Conservation (phyloP, 35 echinoderm and acorn worm genomes). For the Apostichopus japonicus region DNA sequence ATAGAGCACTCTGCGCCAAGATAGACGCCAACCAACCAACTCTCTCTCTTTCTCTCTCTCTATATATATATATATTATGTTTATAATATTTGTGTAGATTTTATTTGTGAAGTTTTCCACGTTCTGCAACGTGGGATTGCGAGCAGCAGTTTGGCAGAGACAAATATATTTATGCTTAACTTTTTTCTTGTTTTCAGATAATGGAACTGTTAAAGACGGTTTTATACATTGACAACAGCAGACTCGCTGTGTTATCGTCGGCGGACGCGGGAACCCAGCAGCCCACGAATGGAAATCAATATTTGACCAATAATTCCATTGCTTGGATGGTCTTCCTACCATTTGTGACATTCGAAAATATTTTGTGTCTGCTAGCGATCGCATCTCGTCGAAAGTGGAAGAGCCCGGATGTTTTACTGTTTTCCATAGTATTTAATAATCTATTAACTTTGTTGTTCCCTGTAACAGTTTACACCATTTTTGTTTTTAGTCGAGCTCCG, state of each 20-base stretch:
- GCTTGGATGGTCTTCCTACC: slow-evolving; percentile 73
- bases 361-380: slow-evolving; percentile 70
- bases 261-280: background rate
- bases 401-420: slow-evolving; percentile 83
- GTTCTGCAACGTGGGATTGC: too few relatives aligned
- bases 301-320: slow-evolving; percentile 60
- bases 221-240: background rate
- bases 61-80: too few relatives aligned
- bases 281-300: background rate
- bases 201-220: background rate
- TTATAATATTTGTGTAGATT: too few relatives aligned
- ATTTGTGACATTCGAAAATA: slow-evolving; percentile 72
- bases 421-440: slow-evolving; percentile 80
- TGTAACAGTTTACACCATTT: slow-evolving; percentile 66
- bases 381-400: slow-evolving; percentile 83
- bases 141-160: too few relatives aligned
- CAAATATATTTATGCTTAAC: too few relatives aligned
- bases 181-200: background rate
- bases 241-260: background rate
- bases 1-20: too few relatives aligned
- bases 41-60: too few relatives aligned
- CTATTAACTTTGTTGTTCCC: slow-evolving; percentile 74
- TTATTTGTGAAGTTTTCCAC: too few relatives aligned
- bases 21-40: too few relatives aligned
- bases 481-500: slow-evolving; percentile 47